A percentile compares a stretch with the other conserved stretches of the same genome.
phyloP scores from a whole-genome alignment of 2,888 invertebrate species.

The Tenthredo distinguenda region DNA sequence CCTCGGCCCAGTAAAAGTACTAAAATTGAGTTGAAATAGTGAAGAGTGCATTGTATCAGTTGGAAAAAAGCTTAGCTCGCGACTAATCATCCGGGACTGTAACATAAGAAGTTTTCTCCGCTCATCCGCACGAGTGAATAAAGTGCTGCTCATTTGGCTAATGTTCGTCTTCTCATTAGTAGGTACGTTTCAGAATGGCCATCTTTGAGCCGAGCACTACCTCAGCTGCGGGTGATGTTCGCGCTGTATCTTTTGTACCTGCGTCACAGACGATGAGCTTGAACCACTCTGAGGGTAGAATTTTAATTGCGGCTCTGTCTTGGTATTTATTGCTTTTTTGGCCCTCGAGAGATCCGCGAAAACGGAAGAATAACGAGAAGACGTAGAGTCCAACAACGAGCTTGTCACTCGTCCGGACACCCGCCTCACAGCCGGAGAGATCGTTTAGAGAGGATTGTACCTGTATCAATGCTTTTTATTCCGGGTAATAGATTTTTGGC shows the following conservation, averaged over 20 bases:
- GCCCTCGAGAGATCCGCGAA: not conserved
- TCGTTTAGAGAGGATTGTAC: not conserved
- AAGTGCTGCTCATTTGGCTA: slow-evolving; percentile 41
- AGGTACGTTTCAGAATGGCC: slow-evolving; percentile 29
- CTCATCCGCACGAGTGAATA: not conserved
- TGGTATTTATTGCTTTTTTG: slow-evolving; percentile 1
- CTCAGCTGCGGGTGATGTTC: slow-evolving; percentile 23
- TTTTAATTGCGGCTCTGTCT: not conserved
- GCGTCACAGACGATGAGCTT: not conserved
- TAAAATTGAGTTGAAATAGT: not conserved
- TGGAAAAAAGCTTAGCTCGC: not conserved
- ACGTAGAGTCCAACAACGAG: not conserved
- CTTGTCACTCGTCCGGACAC: not conserved
- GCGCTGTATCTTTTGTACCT: not conserved
- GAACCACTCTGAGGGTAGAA: not conserved
- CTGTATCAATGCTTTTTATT: not conserved
- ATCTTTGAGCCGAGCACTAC: not conserved
- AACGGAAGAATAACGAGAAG: not conserved
- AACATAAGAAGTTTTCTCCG: not conserved
- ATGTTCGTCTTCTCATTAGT: slow-evolving; percentile 43
- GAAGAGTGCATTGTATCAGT: not conserved
- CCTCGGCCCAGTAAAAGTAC: slow-evolving; percentile 20
- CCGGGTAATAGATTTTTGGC: slow-evolving; percentile 5
- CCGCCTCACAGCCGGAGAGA: not conserved
- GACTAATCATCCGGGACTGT: not conserved